Evolutionary conservation across 37 sponge, comb jelly and placozoan genomes (phyloP).

Genomic region (Beroe forskalii): DNA sequence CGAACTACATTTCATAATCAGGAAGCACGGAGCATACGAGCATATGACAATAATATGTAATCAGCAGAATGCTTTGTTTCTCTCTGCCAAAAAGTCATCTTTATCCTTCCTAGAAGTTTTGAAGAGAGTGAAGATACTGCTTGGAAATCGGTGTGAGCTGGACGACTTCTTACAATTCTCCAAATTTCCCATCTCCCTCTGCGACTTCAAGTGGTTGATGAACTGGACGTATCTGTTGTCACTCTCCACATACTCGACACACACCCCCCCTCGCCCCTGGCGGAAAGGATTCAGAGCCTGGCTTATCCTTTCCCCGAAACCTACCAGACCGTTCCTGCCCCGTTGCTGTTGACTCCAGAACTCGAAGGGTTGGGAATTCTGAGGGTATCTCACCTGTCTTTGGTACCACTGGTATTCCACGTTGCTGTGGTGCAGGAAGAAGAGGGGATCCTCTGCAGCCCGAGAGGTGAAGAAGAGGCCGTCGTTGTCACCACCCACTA

Average conservation of each 20-base stretch:
- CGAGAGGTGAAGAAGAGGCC: conserved; percentile 47
- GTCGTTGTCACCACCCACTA: conserved; percentile 4
- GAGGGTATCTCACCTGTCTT: neutral
- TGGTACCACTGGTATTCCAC: conserved; percentile 52
- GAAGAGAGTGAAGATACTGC: conserved; percentile 5
- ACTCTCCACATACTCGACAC: conserved; percentile 58
- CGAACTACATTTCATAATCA: no score
- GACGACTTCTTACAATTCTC: neutral
- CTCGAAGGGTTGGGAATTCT: neutral
- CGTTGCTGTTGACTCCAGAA: neutral
- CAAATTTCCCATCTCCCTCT: no score
- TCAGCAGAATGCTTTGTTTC: conserved; percentile 7
- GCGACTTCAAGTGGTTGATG: neutral
- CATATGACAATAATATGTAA: no score
- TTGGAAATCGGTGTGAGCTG: neutral
- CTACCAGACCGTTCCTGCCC: neutral
- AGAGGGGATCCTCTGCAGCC: conserved; percentile 62
- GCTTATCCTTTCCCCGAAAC: neutral
- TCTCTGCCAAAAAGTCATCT: neutral
- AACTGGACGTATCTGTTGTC: conserved; percentile 26
- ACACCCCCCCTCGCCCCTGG: neutral
- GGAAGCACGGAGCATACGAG: no score
- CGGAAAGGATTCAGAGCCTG: conserved; percentile 32
- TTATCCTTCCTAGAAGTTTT: neutral
- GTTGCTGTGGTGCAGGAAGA: conserved; percentile 38